phyloP scores from a whole-genome alignment of 2,888 invertebrate species.

The Gymnoscelis rufifasciata region DNA sequence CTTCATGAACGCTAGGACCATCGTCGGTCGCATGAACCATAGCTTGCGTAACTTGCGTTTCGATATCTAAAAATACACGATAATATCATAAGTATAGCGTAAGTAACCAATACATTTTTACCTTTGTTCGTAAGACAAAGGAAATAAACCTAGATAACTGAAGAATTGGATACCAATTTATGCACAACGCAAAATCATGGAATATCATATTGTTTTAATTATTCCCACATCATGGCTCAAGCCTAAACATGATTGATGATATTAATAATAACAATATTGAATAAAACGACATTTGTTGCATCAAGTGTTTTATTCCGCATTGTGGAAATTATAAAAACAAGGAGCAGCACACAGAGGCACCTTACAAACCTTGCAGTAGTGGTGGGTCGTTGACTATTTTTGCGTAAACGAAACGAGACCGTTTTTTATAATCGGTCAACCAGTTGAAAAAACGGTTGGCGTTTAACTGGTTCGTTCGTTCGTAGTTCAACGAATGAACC shows the following conservation, averaged over 20 bases:
- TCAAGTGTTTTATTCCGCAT: neutral
- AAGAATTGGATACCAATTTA: too few species aligned
- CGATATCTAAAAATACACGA: constrained; percentile 1
- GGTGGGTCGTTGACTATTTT: too few species aligned
- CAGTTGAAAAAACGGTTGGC: too few species aligned
- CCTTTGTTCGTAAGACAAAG: too few species aligned
- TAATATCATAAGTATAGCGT: neutral
- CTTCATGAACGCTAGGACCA: neutral
- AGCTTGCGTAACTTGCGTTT: neutral
- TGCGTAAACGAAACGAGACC: too few species aligned
- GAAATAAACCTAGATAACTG: neutral
- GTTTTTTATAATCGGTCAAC: too few species aligned
- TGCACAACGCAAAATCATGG: too few species aligned
- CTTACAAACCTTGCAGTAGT: neutral
- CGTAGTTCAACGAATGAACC: too few species aligned
- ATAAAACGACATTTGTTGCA: neutral
- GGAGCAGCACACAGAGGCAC: neutral
- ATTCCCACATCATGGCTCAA: neutral
- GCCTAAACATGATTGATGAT: neutral
- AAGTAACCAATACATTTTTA: neutral
- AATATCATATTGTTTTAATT: too few species aligned
- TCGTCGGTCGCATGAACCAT: neutral
- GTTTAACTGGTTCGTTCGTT: too few species aligned
- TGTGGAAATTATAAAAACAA: neutral
- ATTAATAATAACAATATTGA: neutral